Evolutionary conservation across 2,888 invertebrate species (phyloP), one percentile per base, ranked within the genome.

Genomic region (Trissoscelio sp.): DNA sequence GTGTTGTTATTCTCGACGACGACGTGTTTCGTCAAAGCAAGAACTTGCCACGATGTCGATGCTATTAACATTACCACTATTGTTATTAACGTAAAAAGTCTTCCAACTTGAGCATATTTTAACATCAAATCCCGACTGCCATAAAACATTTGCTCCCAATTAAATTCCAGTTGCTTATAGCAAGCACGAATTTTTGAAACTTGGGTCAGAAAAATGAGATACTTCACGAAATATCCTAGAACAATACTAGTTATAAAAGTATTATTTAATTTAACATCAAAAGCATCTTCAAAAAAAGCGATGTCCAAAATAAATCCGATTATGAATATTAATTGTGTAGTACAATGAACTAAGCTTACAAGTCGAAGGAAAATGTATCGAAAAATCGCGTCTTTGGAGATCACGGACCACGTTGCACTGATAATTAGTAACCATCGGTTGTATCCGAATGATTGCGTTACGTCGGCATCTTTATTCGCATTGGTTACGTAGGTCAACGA

Each of bases 81-180:
- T 6, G 31, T 12, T 4, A 9, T 5, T 2, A 46, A n/a, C 1
- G 6, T 16, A n/a, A 62, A 24, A 6, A 9, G 16, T 44, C 44
- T 44, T 18, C 44, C 44, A n/a, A 22, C 2, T 22, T 48, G 22
- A 9, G 44, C 44, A 11, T 44, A 44, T 44, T 18, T 44, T 20
- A 55, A 12, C 55, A 69, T 44, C 4, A 28, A 0, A 9, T 7
- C 4, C 11, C 69, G n/a, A 22, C 44, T 69, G 11, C 57, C 44
- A 12, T n/a, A n/a, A n/a, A n/a, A n/a, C n/a, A n/a, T n/a, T n/a
- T n/a, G n/a, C n/a, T n/a, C n/a, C n/a, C n/a, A 69, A 20, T 57
- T 18, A 20, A 31, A 44, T 18, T 55, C 44, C 12, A 69, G 5
- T 20, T 57, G 18, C 20, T 69, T 20, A 5, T 42, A 44, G 14